Percentiles rank a stretch among this genome's conserved stretches.
Evolutionary conservation across 1,140 invertebrate species (phyloP).

Genomic region (Acyrthosiphon pisum): DNA sequence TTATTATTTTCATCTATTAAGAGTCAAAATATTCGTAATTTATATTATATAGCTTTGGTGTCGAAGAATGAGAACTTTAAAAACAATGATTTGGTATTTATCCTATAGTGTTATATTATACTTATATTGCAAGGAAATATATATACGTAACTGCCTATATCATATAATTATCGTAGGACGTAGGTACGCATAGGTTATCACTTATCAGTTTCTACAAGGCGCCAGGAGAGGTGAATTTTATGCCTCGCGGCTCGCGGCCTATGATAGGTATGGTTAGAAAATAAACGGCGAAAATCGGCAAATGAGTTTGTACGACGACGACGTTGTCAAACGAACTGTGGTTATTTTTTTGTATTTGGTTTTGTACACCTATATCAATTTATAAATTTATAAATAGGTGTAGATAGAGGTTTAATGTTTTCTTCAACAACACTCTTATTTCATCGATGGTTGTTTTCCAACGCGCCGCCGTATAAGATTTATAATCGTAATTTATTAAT

Average conservation of each 20-base stretch:
- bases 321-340: neutral
- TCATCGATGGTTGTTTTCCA: neutral
- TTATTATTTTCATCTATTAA: too few species aligned
- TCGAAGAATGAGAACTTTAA: too few species aligned
- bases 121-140: too few species aligned
- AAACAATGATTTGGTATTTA: too few species aligned
- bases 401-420: neutral
- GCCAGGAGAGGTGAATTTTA: neutral
- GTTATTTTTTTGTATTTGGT: neutral
- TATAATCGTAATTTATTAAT: neutral
- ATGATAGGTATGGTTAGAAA: too few species aligned
- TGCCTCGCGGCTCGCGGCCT: too few species aligned
- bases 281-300: neutral
- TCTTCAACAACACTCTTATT: neutral
- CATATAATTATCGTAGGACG: neutral
- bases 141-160: too few species aligned
- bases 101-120: too few species aligned
- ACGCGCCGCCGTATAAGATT: neutral
- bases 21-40: too few species aligned
- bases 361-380: neutral
- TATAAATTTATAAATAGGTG: neutral
- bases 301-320: neutral
- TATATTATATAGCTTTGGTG: too few species aligned
- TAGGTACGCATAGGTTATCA: neutral
- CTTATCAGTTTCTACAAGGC: too few species aligned